Evolutionary conservation across 2,888 invertebrate genomes (phyloP).

Genomic region (Diarsia mendica): DNA sequence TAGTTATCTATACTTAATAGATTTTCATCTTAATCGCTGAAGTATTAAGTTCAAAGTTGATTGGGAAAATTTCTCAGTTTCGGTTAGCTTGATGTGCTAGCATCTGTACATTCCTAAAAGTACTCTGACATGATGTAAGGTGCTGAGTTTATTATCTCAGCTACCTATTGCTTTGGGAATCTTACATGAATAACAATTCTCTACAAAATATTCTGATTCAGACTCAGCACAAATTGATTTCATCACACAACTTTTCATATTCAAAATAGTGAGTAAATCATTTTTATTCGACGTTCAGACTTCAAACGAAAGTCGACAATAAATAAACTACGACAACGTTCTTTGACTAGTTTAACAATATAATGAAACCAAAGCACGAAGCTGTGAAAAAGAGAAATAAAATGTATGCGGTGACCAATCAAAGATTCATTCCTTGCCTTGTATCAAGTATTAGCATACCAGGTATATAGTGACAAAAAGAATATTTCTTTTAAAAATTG

Average conservation of each 20-base stretch:
- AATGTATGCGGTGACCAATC: background rate
- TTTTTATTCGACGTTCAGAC: conserved; percentile 10
- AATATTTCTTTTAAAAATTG: background rate
- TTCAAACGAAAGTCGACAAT: conserved; percentile 2
- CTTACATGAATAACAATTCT: background rate
- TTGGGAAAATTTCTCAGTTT: too few relatives aligned
- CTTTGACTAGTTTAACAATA: conserved; percentile 15
- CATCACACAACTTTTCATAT: background rate
- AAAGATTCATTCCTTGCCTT: conserved; percentile 1
- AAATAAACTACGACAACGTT: conserved; percentile 6
- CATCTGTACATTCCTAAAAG: background rate
- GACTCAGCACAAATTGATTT: background rate
- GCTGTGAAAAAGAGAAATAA: background rate
- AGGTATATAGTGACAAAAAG: background rate
- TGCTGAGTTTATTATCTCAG: background rate
- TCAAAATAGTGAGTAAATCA: background rate
- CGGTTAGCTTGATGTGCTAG: too few relatives aligned
- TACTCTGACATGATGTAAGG: background rate
- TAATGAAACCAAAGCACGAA: conserved; percentile 11
- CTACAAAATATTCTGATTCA: background rate
- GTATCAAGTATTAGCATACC: background rate
- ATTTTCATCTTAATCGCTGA: too few relatives aligned
- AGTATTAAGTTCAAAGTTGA: too few relatives aligned
- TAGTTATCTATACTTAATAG: too few relatives aligned
- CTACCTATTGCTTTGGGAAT: background rate